Conservation (phyloP, 2,113 vertebrate species). For the Callaeas wilsoni region DNA sequence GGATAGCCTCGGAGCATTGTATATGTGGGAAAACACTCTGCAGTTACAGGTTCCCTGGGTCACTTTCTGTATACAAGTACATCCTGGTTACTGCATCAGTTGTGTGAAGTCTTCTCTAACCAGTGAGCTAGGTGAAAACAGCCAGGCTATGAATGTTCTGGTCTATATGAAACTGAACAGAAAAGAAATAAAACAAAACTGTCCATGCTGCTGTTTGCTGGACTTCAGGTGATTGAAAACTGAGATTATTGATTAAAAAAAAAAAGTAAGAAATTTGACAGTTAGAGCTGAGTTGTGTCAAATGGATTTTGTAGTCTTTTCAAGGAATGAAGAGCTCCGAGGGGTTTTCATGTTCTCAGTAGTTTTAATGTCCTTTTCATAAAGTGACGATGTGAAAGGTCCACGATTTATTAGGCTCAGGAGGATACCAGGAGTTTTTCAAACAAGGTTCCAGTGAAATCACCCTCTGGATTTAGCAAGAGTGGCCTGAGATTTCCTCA, state of each 20-base stretch:
- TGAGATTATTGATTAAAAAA: neutral
- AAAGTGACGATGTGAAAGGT: neutral
- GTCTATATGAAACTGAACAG: neutral
- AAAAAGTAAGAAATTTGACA: neutral
- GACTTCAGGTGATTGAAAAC: neutral
- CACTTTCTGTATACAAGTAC: neutral
- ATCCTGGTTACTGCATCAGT: neutral
- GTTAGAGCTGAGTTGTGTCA: neutral
- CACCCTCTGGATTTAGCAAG: neutral
- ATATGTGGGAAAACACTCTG: neutral
- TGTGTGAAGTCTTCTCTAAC: neutral
- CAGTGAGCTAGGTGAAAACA: neutral
- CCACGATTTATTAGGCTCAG: neutral
- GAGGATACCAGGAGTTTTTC: neutral
- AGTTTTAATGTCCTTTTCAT: neutral
- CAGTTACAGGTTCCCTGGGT: neutral
- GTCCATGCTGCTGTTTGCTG: neutral
- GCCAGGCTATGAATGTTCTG: neutral
- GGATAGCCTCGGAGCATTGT: neutral
- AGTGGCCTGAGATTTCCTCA: neutral
- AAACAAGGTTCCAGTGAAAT: neutral
- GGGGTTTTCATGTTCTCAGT: fast-evolving
- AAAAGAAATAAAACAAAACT: neutral
- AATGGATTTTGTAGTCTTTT: neutral
- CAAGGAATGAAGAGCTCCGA: neutral